Evolutionary conservation across 64 coral and sea anemone species (phyloP).

Genomic region (Acropora tenuis): DNA sequence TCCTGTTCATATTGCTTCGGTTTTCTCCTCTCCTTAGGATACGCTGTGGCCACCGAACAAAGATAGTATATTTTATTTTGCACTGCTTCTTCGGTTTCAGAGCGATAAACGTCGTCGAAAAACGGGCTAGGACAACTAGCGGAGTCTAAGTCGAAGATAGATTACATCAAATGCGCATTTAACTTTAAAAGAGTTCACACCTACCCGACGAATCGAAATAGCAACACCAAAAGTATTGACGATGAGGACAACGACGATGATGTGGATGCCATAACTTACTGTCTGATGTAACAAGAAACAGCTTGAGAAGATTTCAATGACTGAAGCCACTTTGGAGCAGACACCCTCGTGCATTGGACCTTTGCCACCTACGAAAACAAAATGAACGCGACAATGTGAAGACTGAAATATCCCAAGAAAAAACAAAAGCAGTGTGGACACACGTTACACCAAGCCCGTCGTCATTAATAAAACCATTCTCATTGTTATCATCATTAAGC

Average conservation of each 20-base stretch:
- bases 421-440: too few species aligned
- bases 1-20: slow-evolving; percentile 60
- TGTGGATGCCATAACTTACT: slow-evolving; percentile 13
- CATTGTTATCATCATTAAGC: too few species aligned
- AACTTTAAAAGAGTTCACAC: too few species aligned
- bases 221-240: not conserved
- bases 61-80: not conserved
- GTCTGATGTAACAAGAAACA: slow-evolving; percentile 77
- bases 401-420: too few species aligned
- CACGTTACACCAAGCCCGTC: too few species aligned
- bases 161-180: too few species aligned
- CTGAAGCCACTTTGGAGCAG: slow-evolving; percentile 73
- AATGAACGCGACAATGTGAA: not conserved
- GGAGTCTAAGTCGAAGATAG: too few species aligned
- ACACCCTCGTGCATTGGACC: slow-evolving; percentile 57
- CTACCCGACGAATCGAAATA: not conserved
- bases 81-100: slow-evolving; percentile 26
- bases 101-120: slow-evolving; percentile 42
- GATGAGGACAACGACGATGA: too few species aligned
- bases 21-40: slow-evolving; percentile 20
- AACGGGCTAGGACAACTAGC: slow-evolving; percentile 42
- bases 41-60: slow-evolving; percentile 19
- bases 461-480: too few species aligned
- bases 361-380: slow-evolving; percentile 38
- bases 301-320: slow-evolving; percentile 57